phyloP scores from a whole-genome alignment of 2,797 vertebrate species.

The Mastacembelus armatus region DNA sequence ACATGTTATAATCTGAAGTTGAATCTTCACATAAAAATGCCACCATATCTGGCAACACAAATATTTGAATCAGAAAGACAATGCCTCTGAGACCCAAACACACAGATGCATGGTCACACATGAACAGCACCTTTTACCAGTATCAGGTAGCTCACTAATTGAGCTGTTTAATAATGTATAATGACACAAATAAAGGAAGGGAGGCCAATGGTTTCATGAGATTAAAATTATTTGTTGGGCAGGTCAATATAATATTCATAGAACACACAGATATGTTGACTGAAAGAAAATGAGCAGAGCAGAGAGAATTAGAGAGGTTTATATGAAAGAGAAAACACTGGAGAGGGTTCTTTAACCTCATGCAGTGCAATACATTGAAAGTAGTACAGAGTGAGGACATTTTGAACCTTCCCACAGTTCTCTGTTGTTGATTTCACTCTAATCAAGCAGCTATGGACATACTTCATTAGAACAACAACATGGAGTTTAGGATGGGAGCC shows the following conservation, averaged over 20 bases:
- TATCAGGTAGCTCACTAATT: slow-evolving; percentile 75
- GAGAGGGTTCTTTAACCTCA: background rate
- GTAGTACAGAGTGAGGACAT: slow-evolving; percentile 13
- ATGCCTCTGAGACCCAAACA: background rate
- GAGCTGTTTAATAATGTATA: slow-evolving; percentile 76
- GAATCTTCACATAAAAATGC: background rate
- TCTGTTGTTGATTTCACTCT: slow-evolving; percentile 41
- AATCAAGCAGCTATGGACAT: slow-evolving; percentile 6
- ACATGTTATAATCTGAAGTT: background rate
- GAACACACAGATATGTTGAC: background rate
- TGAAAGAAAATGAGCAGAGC: background rate
- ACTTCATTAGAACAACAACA: slow-evolving; percentile 43
- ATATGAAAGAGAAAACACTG: background rate
- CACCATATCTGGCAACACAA: background rate
- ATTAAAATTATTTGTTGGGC: slow-evolving; percentile 4
- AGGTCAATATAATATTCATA: background rate
- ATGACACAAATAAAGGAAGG: slow-evolving; percentile 16
- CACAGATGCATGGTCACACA: slow-evolving; percentile 18
- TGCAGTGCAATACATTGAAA: background rate
- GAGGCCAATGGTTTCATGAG: background rate
- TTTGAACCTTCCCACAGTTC: slow-evolving; percentile 33
- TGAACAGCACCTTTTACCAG: slow-evolving; percentile 42
- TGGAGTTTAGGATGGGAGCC: slow-evolving; percentile 24
- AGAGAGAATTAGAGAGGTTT: background rate
- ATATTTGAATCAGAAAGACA: background rate